phyloP scores from a whole-genome alignment of 2,113 vertebrate species.

The Atrichornis clamosus region DNA sequence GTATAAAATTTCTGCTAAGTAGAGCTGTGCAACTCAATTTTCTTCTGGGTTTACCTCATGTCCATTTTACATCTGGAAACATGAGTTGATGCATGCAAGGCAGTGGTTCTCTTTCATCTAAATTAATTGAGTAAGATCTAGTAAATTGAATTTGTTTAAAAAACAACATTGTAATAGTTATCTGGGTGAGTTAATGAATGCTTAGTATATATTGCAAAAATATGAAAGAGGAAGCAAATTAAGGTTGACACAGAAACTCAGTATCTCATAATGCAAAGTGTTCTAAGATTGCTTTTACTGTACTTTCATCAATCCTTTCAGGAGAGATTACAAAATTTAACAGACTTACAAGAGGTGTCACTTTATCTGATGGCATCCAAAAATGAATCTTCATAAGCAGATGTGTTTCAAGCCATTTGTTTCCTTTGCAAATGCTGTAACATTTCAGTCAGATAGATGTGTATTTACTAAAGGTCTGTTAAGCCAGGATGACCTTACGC shows the following conservation, averaged over 20 bases:
- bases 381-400: not conserved
- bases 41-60: not conserved
- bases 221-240: conserved; percentile 2
- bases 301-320: not conserved
- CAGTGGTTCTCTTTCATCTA: not conserved
- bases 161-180: not conserved
- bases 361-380: not conserved
- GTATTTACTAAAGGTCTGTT: not conserved
- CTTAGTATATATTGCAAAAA: not conserved
- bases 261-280: not conserved
- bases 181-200: not conserved
- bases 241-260: conserved; percentile 2
- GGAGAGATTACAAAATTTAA: not conserved
- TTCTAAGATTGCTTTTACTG: not conserved
- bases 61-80: not conserved
- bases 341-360: not conserved
- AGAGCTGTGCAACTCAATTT: not conserved
- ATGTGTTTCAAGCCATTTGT: not conserved
- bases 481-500: not conserved
- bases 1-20: not conserved
- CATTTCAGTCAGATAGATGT: not conserved
- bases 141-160: not conserved
- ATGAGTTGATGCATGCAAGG: not conserved
- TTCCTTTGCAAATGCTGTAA: not conserved
- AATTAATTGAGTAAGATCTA: not conserved